A percentile compares a stretch with the other conserved stretches of the same genome.
These are phyloP conservation scores for Pogonomyrmex barbatus DNA, from an alignment of 1,140 invertebrate genomes.

Conservation along the genomic window DNA sequence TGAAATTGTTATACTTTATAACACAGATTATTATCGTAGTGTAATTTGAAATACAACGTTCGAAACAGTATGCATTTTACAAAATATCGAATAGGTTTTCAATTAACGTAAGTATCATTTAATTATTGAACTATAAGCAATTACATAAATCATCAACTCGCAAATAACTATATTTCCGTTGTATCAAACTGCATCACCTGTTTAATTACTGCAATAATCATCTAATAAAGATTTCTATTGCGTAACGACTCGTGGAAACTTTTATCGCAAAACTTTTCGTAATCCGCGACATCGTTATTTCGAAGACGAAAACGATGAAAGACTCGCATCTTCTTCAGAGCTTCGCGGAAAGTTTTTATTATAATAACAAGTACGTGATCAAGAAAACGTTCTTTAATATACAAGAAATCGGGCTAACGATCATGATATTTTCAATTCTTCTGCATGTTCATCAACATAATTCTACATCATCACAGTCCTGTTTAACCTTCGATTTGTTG, in stretches of 20 bases:
- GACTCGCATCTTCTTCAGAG: constrained; percentile 9
- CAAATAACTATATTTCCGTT: background rate
- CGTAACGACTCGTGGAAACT: constrained; percentile 22
- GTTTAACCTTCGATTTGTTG: background rate
- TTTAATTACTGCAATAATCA: constrained; percentile 39
- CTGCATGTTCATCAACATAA: background rate
- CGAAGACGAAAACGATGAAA: background rate
- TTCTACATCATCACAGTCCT: background rate
- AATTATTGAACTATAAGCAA: background rate
- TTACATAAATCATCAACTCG: background rate
- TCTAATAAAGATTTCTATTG: background rate
- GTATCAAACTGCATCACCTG: background rate
- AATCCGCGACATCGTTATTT: constrained; percentile 57
- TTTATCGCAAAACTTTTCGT: constrained; percentile 5
- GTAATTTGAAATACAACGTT: constrained; percentile 7
- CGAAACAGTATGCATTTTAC: background rate
- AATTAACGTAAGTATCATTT: background rate
- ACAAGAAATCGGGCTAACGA: constrained; percentile 6
- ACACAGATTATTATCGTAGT: constrained; percentile 37
- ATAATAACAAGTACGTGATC: constrained; percentile 72
- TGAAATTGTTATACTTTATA: constrained; percentile 38
- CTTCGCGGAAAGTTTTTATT: constrained; percentile 51
- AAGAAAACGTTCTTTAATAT: background rate
- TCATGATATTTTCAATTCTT: constrained; percentile 59
- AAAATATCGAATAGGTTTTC: background rate